phyloP scores from a whole-genome alignment of 1,140 invertebrate genomes.

The Apocrypta bakeri region DNA sequence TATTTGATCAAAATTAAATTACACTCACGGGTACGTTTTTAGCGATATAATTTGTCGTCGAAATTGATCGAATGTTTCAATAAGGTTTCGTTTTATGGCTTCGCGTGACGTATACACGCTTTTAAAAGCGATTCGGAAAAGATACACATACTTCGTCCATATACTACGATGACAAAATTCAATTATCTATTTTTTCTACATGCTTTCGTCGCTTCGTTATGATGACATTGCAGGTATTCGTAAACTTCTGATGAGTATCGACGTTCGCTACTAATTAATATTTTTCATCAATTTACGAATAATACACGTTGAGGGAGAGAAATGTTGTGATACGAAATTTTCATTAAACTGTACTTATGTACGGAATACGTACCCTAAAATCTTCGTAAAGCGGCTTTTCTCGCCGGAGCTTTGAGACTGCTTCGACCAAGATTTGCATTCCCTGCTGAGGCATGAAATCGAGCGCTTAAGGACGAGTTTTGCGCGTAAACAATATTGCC shows the following conservation, averaged over 20 bases:
- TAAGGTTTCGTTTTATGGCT: constrained; percentile 2
- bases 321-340: background rate
- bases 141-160: no score
- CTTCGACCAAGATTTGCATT: constrained; percentile 34
- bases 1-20: background rate
- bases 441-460: constrained; percentile 37
- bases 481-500: background rate
- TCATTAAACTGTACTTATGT: background rate
- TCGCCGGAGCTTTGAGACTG: background rate
- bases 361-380: background rate
- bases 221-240: no score
- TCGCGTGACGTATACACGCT: background rate
- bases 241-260: background rate
- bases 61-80: constrained; percentile 8
- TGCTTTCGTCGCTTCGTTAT: no score
- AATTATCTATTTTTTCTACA: background rate
- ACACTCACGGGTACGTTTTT: background rate
- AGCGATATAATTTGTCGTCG: background rate
- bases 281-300: background rate
- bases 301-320: background rate
- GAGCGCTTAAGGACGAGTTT: background rate
- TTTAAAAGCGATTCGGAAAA: background rate
- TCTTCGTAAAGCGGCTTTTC: background rate
- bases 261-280: background rate
- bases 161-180: background rate